Conservation (phyloP, 2,888 invertebrate species). For the Philereme transversata region DNA sequence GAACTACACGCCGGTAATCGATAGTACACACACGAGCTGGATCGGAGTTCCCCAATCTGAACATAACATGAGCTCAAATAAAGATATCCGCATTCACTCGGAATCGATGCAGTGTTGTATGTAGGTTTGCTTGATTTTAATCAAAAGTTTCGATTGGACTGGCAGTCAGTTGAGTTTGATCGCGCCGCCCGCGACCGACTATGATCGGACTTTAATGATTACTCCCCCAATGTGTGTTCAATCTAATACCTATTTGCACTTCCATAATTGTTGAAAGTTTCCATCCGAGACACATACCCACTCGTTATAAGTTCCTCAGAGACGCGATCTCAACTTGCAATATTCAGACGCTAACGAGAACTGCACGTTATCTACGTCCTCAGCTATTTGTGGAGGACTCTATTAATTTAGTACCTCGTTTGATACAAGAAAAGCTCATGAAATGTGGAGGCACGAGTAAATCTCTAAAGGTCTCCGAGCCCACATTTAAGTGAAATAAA, state of each 20-base stretch:
- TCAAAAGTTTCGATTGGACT: constrained; percentile 82
- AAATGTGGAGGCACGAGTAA: constrained; percentile 64
- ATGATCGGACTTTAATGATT: constrained; percentile 71
- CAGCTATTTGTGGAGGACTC: constrained; percentile 13
- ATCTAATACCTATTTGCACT: constrained; percentile 74
- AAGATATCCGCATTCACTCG: constrained; percentile 72
- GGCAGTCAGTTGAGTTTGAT: constrained; percentile 70
- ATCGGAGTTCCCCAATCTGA: constrained; percentile 65
- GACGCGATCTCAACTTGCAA: constrained; percentile 42
- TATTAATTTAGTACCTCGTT: constrained; percentile 18
- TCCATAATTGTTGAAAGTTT: constrained; percentile 71
- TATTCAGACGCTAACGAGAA: constrained; percentile 46
- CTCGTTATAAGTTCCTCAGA: constrained; percentile 67
- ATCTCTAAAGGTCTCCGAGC: constrained; percentile 62
- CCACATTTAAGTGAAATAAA: constrained; percentile 79
- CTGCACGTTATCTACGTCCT: constrained; percentile 41
- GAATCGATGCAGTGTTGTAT: constrained; percentile 62
- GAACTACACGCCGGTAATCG: constrained; percentile 50
- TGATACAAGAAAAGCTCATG: constrained; percentile 53
- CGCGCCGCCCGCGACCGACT: constrained; percentile 34
- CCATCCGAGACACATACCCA: constrained; percentile 54
- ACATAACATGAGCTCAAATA: constrained; percentile 76
- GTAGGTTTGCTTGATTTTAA: constrained; percentile 81
- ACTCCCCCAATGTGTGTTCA: constrained; percentile 70
- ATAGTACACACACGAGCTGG: constrained; percentile 68